Evolutionary conservation across 37 sponge, comb jelly and placozoan genomes (phyloP), one percentile per base, ranked within the genome.

Genomic region (Geodia barretti): DNA sequence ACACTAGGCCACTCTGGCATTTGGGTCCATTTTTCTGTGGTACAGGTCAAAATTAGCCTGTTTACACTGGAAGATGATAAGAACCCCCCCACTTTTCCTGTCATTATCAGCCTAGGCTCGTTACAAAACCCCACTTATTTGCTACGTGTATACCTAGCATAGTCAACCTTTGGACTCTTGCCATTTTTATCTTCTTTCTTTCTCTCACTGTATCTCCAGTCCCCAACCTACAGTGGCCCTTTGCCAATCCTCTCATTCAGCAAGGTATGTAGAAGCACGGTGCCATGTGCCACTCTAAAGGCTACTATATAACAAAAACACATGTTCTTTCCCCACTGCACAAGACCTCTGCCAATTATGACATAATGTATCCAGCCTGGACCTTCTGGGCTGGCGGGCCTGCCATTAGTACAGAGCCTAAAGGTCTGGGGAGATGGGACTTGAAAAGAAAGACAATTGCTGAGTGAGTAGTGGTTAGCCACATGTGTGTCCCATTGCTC

Each of bases 331-430:
- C 28, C 19, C n/a, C 39, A 8, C 59, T 60, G 59, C 31, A 28
- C 8, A 28, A 92, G 93, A 92, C 93, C 26, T 20, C 80, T n/a
- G 60, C 63, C 14, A 81, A 91, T 65, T 42, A 33, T 65, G 97
- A 96, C 82, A 93, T 96, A 42, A 65, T 96, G 83, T 96, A 96
- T 60, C 97, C 97, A 79, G 97, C 97, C 0, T 96, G 97, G 97
- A 84, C 92, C 2, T 96, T 96, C 78, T 96, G 97, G 97, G 79
- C 72, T 19, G 97, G 97, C 1, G 97, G 97, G 1, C 97, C 97
- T 19, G 88, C 89, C 39, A 75, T 96, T 9, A 62, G 85, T 66
- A 90, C 82, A 20, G 92, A 93, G 58, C 97, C 97, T 0, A 62
- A 37, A 0, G 97, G 94, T 2, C 74, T 93, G 17, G 94, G 97